phyloP scores from a whole-genome alignment of 2,797 vertebrate species.

The Xiphophorus birchmanni region DNA sequence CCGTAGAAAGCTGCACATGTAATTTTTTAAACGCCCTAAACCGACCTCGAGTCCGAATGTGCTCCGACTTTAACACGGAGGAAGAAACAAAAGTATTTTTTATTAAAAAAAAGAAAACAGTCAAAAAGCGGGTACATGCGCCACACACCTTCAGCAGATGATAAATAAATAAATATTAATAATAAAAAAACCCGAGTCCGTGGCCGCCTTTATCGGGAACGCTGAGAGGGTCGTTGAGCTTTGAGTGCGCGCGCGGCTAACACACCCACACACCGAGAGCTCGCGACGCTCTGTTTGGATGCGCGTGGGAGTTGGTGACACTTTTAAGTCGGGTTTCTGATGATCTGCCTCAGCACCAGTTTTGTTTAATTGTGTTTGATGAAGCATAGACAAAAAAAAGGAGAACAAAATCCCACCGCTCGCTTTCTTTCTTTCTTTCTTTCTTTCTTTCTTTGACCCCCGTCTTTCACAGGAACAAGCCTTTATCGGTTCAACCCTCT shows the following conservation, averaged over 20 bases:
- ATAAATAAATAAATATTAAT: slow-evolving; percentile 31
- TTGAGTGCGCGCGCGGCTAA: slow-evolving; percentile 28
- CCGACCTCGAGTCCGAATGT: neutral
- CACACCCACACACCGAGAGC: slow-evolving; percentile 39
- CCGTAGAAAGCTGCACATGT: neutral
- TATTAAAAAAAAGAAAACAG: neutral
- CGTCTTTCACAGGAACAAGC: slow-evolving; percentile 8
- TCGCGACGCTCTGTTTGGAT: slow-evolving; percentile 14
- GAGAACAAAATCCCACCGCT: slow-evolving; percentile 4
- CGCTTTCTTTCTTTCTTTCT: neutral
- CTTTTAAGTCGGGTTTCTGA: slow-evolving; percentile 21
- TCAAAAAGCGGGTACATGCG: slow-evolving; percentile 10
- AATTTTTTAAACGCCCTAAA: neutral
- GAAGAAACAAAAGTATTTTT: neutral
- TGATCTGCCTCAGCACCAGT: slow-evolving; percentile 23
- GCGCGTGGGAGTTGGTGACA: slow-evolving; percentile 36
- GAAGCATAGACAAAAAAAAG: neutral
- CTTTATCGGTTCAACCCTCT: slow-evolving; percentile 35
- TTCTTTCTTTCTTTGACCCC: slow-evolving; percentile 5
- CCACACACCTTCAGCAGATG: slow-evolving; percentile 23
- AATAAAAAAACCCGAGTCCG: neutral
- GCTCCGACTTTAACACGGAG: neutral
- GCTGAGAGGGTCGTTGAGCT: slow-evolving; percentile 59
- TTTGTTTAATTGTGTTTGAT: slow-evolving; percentile 14
- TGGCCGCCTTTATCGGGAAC: slow-evolving; percentile 39